Conservation (phyloP, 1,140 invertebrate genomes). For the Leptopilina boulardi region DNA sequence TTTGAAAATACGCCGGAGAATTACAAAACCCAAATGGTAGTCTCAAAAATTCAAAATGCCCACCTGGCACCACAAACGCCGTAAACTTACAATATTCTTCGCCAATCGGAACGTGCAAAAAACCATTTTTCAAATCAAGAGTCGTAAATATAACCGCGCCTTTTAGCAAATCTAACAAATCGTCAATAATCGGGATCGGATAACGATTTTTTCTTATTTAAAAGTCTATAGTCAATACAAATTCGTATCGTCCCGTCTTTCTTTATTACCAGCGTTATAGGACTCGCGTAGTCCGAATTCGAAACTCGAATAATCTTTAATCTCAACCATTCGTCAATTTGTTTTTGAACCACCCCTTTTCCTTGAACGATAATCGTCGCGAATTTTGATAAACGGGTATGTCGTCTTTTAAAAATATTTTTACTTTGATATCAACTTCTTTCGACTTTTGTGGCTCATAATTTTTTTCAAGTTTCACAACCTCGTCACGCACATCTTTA, state of each 20-base stretch:
- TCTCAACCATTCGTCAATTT: slow-evolving; percentile 35
- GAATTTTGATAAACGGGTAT: slow-evolving; percentile 23
- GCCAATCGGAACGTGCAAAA: slow-evolving; percentile 59
- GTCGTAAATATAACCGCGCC: slow-evolving; percentile 45
- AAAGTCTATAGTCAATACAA: slow-evolving; percentile 62
- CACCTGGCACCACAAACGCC: slow-evolving; percentile 52
- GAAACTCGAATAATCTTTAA: slow-evolving; percentile 50
- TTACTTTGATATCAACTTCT: slow-evolving; percentile 10
- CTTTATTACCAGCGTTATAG: slow-evolving; percentile 73
- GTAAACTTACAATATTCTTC: slow-evolving; percentile 53
- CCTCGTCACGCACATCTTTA: background rate
- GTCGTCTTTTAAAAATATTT: slow-evolving; percentile 36
- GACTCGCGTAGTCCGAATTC: slow-evolving; percentile 69
- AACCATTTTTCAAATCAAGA: slow-evolving; percentile 54
- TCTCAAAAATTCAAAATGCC: slow-evolving; percentile 54
- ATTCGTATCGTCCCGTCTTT: slow-evolving; percentile 65
- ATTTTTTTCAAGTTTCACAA: background rate
- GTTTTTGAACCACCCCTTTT: slow-evolving; percentile 1
- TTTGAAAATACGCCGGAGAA: slow-evolving; percentile 50
- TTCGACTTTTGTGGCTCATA: slow-evolving; percentile 33
- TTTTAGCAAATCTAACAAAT: slow-evolving; percentile 25
- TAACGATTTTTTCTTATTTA: slow-evolving; percentile 50
- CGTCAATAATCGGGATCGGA: slow-evolving; percentile 37
- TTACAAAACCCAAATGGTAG: slow-evolving; percentile 59
- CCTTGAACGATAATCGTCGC: background rate